These are phyloP conservation scores for Chaenodraco wilsoni DNA, from an alignment of 2,797 vertebrate genomes.

Conservation along the genomic window DNA sequence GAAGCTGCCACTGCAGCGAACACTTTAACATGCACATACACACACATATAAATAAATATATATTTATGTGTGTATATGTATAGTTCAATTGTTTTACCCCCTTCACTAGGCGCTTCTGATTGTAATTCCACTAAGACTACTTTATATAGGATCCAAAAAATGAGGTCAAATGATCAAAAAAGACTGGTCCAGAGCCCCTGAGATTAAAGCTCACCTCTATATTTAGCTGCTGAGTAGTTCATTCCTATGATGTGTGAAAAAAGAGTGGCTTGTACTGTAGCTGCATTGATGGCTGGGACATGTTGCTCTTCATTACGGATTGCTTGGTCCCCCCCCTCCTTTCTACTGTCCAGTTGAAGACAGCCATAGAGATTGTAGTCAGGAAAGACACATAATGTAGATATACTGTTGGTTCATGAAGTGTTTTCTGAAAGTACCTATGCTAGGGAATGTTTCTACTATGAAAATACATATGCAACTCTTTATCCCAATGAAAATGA, in stretches of 20 bases:
- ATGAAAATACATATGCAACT: not conserved
- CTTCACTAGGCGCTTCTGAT: slow-evolving; percentile 36
- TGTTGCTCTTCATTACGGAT: slow-evolving; percentile 18
- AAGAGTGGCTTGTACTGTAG: slow-evolving; percentile 24
- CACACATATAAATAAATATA: slow-evolving; percentile 14
- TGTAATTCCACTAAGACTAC: slow-evolving; percentile 55
- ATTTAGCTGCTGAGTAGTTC: slow-evolving; percentile 55
- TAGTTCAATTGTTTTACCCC: not conserved
- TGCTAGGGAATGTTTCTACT: not conserved
- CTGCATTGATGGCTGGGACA: slow-evolving; percentile 22
- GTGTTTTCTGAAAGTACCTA: not conserved
- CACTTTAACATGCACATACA: slow-evolving; percentile 42
- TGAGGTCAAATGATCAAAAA: slow-evolving; percentile 75
- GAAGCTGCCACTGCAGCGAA: slow-evolving; percentile 58
- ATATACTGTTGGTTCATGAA: not conserved
- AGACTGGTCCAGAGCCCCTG: slow-evolving; percentile 38
- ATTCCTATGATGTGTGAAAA: slow-evolving; percentile 42
- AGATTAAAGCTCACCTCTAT: slow-evolving; percentile 55
- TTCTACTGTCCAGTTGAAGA: not conserved
- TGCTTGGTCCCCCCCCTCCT: slow-evolving; percentile 1
- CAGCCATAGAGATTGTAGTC: not conserved
- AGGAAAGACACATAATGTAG: not conserved
- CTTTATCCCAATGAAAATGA: not conserved
- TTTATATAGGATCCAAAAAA: slow-evolving; percentile 63
- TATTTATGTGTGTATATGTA: slow-evolving; percentile 22